Percentiles rank a stretch among this genome's conserved stretches.
Evolutionary conservation across 2,888 invertebrate species (phyloP).

Genomic region (Sarcophaga caerulescens): DNA sequence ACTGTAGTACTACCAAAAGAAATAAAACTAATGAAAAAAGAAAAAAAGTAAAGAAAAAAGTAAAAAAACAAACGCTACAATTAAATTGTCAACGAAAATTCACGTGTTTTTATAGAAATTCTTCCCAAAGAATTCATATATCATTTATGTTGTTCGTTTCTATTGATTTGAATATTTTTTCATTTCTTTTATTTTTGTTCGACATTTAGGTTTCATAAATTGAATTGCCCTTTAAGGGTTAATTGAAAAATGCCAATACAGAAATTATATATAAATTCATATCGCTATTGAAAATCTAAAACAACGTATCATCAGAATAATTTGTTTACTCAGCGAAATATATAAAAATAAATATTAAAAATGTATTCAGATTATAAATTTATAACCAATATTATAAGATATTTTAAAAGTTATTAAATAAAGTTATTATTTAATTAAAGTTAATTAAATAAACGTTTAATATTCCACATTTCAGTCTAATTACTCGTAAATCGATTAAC

Average conservation of each 20-base stretch:
- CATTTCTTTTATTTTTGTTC: conserved; percentile 5
- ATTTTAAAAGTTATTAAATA: no score
- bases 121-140: conserved; percentile 21
- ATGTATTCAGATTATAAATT: no score
- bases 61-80: not conserved
- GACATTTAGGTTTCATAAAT: conserved; percentile 67
- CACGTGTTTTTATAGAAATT: conserved; percentile 8
- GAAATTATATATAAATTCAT: not conserved
- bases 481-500: no score
- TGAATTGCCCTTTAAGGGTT: conserved; percentile 76
- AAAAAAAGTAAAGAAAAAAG: no score
- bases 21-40: no score
- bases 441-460: no score
- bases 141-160: not conserved
- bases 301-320: not conserved
- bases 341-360: no score
- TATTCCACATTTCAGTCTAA: no score
- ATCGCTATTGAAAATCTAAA: not conserved
- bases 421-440: no score
- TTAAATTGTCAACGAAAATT: conserved; percentile 10
- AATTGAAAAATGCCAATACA: conserved; percentile 69
- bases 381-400: no score
- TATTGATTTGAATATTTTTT: conserved; percentile 25
- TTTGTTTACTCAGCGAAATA: not conserved
- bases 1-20: not conserved